Evolutionary conservation across 23 tunicate genomes (phyloP).

Genomic region (Botrylloides violaceus): DNA sequence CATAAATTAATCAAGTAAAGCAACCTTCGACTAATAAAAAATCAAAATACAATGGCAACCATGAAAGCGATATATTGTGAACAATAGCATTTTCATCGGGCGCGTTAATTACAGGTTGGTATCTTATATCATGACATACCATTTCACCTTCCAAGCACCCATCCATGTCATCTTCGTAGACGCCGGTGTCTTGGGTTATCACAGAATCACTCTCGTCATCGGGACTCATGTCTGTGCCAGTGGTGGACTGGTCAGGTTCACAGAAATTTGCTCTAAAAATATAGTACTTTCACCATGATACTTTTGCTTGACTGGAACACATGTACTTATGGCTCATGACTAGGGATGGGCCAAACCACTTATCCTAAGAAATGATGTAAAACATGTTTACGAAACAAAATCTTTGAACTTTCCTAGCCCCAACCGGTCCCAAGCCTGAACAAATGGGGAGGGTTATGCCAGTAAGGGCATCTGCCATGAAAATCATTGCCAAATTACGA

Average conservation of each 20-base stretch:
- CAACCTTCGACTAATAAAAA: neutral
- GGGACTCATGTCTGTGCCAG: neutral
- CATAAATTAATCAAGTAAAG: neutral
- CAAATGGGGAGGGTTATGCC: too few species aligned
- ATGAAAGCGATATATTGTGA: neutral
- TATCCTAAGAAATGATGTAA: too few species aligned
- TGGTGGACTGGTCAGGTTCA: neutral
- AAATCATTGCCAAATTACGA: too few species aligned
- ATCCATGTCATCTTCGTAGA: slow-evolving; percentile 1
- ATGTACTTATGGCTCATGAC: too few species aligned
- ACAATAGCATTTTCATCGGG: neutral
- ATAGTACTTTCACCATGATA: too few species aligned
- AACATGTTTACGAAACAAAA: too few species aligned
- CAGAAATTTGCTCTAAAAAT: neutral
- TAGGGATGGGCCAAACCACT: too few species aligned
- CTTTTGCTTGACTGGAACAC: too few species aligned
- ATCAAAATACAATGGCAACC: neutral
- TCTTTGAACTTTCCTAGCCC: too few species aligned
- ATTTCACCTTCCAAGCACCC: slow-evolving; percentile 1
- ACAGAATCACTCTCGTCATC: neutral
- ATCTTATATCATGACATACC: neutral
- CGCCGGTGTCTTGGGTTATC: slow-evolving; percentile 5
- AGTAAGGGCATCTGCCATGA: too few species aligned
- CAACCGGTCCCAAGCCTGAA: too few species aligned
- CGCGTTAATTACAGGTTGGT: neutral